Evolutionary conservation across 2,113 vertebrate genomes (phyloP).

Genomic region (Tyto alba): DNA sequence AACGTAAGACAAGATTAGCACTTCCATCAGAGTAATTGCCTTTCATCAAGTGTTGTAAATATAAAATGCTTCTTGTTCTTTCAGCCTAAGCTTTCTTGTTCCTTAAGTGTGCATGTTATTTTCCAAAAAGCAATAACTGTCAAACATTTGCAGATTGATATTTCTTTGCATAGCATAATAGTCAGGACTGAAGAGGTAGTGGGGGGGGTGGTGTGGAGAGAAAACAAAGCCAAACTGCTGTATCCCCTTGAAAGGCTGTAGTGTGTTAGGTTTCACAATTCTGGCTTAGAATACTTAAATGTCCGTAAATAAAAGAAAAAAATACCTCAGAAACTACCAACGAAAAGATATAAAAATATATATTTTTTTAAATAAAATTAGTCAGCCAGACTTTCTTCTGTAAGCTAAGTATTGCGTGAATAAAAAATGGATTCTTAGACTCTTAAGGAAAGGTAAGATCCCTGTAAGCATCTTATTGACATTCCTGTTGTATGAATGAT

Average conservation of each 20-base stretch:
- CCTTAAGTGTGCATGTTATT: background rate
- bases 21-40: background rate
- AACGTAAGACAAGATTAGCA: background rate
- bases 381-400: background rate
- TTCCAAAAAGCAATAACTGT: background rate
- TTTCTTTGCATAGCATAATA: background rate
- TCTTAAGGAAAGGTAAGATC: background rate
- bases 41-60: background rate
- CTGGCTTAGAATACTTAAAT: background rate
- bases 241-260: background rate
- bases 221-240: background rate
- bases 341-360: rapidly evolving
- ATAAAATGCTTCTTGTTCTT: background rate
- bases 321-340: background rate
- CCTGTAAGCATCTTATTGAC: background rate
- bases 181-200: background rate
- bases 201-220: background rate
- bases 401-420: background rate
- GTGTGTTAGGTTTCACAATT: background rate
- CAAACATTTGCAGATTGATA: background rate
- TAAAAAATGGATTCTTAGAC: background rate
- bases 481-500: background rate
- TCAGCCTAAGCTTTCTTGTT: background rate
- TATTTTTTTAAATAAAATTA: background rate
- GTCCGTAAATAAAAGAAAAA: background rate